Base-by-base conservation (phyloP, 1,140 invertebrate genomes). In the Leucophenga varia region DNA sequence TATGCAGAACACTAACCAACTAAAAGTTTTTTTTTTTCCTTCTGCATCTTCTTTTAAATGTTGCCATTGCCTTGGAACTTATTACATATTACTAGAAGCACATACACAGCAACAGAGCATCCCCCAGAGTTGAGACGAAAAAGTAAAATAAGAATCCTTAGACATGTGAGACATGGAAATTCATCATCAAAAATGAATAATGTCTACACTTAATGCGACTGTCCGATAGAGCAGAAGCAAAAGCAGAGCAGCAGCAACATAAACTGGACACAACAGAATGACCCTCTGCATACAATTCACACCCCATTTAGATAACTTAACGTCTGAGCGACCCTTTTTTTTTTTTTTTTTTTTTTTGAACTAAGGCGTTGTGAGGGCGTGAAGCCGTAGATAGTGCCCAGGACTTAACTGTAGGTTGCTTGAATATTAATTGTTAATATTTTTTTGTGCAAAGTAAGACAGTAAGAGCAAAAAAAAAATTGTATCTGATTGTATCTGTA, bases 121-220 rank as follows among this genome's bases (percentile, higher is more conserved):
- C 5, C 22, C 5, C 22, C 10, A 25, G 5, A 6, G 5, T 25
- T 25, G 22, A 25, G 16, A 38, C 25, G 30, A 17, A 44, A n/a
- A 37, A 3, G 9, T 12, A 34, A 14, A 7, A 49, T 43, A 47
- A 53, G 60, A 57, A 61, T 51, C 61, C 55, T 58, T 58, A 61
- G 63, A 65, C 63, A 65, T 67, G 63, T 64, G 63, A 65, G 63
- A 65, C 63, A 67, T 67, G 63, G 63, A 67, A 67, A 67, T 68
- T 68, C 64, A 68, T 68, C 64, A 68, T 68, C 64, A 68, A 68
- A 68, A 68, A 68, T 68, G 64, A 68, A 69, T 68, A 68, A 68
- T 68, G 64, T 68, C 64, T 68, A 68, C 64, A 68, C 64, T 68
- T 68, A 69, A 67, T 69, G 64, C 64, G 57, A 50, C 55, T 52